phyloP scores from a whole-genome alignment of 2,888 invertebrate species.

The Oscheius myriophilus region DNA sequence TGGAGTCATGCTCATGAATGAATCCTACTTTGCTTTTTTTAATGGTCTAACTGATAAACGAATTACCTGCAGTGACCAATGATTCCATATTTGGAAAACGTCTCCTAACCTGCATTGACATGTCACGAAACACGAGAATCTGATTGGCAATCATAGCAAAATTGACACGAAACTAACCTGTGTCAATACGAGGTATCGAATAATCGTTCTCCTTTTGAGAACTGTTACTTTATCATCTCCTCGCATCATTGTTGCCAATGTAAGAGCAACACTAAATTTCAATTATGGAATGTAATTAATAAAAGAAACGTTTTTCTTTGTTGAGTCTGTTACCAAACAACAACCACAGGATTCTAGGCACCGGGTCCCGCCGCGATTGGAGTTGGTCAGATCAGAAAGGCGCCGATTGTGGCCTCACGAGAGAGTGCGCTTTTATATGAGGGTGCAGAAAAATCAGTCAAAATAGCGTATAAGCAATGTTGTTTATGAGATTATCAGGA shows the following conservation, averaged over 20 bases:
- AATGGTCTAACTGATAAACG: not conserved
- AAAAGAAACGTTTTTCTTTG: too few relatives aligned
- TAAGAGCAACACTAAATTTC: constrained; percentile 42
- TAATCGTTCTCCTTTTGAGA: constrained; percentile 41
- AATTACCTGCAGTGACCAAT: constrained; percentile 48
- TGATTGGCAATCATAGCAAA: constrained; percentile 21
- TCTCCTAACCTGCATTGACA: constrained; percentile 56
- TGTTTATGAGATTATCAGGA: too few relatives aligned
- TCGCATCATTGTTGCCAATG: constrained; percentile 42
- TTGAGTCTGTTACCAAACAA: too few relatives aligned
- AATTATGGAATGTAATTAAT: too few relatives aligned
- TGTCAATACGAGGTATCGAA: constrained; percentile 43
- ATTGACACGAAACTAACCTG: constrained; percentile 29
- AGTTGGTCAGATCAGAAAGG: too few relatives aligned
- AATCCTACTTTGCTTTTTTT: constrained; percentile 43
- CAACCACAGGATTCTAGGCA: too few relatives aligned
- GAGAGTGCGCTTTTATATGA: too few relatives aligned
- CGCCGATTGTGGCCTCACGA: too few relatives aligned
- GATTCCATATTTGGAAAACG: constrained; percentile 57
- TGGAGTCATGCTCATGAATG: constrained; percentile 54
- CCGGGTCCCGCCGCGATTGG: too few relatives aligned
- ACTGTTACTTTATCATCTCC: constrained; percentile 37
- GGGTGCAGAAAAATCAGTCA: too few relatives aligned
- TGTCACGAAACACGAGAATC: constrained; percentile 62
- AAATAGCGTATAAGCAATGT: too few relatives aligned